A percentile compares a stretch with the other conserved stretches of the same genome.
Evolutionary conservation across 2,113 vertebrate genomes (phyloP).

Genomic region (Haplochromis vanheusdeni): DNA sequence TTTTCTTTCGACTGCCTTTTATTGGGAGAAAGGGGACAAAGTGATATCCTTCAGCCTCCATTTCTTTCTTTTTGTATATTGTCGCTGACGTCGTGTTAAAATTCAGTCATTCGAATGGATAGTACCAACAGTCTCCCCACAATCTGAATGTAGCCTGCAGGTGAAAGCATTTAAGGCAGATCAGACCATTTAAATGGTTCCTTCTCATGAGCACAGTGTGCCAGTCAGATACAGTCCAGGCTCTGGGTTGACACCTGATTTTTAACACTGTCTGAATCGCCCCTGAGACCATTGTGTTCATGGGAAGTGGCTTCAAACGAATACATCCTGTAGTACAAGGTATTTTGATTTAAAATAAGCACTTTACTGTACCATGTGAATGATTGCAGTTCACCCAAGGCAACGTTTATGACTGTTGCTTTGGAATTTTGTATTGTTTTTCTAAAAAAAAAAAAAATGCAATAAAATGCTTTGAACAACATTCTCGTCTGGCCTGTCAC

Average conservation of each 20-base stretch:
- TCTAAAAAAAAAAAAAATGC: constrained; percentile 66
- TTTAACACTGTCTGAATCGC: constrained; percentile 39
- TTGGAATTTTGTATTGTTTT: constrained; percentile 97
- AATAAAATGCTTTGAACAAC: constrained; percentile 83
- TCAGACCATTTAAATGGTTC: constrained; percentile 12
- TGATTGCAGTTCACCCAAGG: constrained; percentile 82
- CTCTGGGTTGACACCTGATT: constrained; percentile 5
- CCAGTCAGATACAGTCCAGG: constrained; percentile 4
- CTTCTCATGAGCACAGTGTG: not conserved
- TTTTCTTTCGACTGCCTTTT: constrained; percentile 48
- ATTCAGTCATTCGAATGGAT: constrained; percentile 27
- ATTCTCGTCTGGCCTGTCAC: not conserved
- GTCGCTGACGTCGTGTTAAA: constrained; percentile 45
- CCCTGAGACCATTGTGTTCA: constrained; percentile 20
- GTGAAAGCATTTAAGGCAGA: constrained; percentile 42
- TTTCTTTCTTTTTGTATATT: constrained; percentile 38
- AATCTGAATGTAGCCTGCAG: constrained; percentile 54
- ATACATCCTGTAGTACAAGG: constrained; percentile 45
- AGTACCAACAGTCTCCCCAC: constrained; percentile 27
- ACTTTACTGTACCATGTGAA: constrained; percentile 92
- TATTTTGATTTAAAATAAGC: constrained; percentile 78
- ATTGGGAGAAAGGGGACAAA: constrained; percentile 12
- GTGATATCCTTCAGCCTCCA: constrained; percentile 11
- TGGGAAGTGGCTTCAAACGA: constrained; percentile 35
- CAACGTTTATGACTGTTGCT: constrained; percentile 75